phyloP scores from a whole-genome alignment of 1,140 invertebrate genomes.

The Colletes gigas region DNA sequence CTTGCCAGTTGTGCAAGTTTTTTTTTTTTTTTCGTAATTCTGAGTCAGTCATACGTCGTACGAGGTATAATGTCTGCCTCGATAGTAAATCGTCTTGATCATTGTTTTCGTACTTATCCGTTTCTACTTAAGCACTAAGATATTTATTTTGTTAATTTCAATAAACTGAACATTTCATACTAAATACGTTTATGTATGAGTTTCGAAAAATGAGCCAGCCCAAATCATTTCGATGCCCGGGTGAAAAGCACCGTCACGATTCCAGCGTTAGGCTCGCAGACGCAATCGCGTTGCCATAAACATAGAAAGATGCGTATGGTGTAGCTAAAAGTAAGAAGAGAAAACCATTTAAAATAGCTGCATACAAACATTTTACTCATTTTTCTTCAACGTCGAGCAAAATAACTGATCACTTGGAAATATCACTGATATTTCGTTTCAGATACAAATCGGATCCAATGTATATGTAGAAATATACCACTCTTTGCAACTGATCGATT shows the following conservation, averaged over 20 bases:
- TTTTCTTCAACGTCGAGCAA: constrained; percentile 67
- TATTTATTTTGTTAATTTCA: constrained; percentile 52
- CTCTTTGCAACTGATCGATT: constrained; percentile 31
- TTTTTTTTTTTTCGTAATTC: constrained; percentile 66
- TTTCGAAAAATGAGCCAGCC: constrained; percentile 33
- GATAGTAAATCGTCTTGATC: constrained; percentile 54
- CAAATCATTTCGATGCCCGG: constrained; percentile 53
- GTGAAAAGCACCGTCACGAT: constrained; percentile 51
- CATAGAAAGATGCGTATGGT: constrained; percentile 20
- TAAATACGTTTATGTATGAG: constrained; percentile 57
- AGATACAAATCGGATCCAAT: constrained; percentile 50
- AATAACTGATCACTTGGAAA: constrained; percentile 62
- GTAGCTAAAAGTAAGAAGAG: constrained; percentile 50
- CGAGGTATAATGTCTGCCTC: constrained; percentile 65
- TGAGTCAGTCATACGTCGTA: constrained; percentile 75
- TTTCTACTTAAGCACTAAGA: constrained; percentile 64
- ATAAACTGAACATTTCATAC: constrained; percentile 59
- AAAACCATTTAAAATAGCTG: constrained; percentile 57
- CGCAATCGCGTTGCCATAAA: constrained; percentile 21
- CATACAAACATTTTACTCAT: constrained; percentile 58
- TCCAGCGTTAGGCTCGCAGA: constrained; percentile 36
- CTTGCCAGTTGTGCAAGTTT: constrained; percentile 72
- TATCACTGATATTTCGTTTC: constrained; percentile 30
- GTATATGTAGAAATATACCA: constrained; percentile 45
- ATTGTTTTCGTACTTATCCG: constrained; percentile 61